Evolutionary conservation across 2,113 vertebrate genomes (phyloP), one percentile per base, ranked within the genome.

Genomic region (Notechis scutatus): DNA sequence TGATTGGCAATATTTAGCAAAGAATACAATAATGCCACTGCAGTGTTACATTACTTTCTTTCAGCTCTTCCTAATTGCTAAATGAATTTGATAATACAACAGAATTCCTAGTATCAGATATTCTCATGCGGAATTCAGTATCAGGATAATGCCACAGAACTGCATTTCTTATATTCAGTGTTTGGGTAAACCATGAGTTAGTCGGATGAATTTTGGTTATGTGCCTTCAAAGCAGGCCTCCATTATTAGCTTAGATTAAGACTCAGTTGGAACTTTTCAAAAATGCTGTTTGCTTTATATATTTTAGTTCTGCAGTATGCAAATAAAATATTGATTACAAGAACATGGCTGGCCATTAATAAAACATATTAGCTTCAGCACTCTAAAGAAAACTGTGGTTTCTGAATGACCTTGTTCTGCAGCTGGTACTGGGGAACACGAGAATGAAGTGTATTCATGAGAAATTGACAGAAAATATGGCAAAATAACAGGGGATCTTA

Each of bases 371-470:
- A 21, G 0, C 42, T 0, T 56, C 93, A 39, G 92, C 87, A 92
- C 93, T 93, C 89, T 92, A 91, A 93, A 96, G 69, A 92, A 94
- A 95, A 92, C 8, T 0, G 64, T 42, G 92, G 7, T 56, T 96
- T 96, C 94, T 55, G 87, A 94, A 1, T 47, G 54, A 89, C 23
- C 55, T 64, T 86, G 74, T 94, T 85, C 1, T 0, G 0, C 92
- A 56, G 92, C 93, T 94, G 11, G 47, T 92, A 23, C 59, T 57
- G 24, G 20, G 42, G 7, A 47, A 50, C 26, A 20, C 0, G 29
- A 18, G 91, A 90, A 29, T 96, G 57, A 94, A 94, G 74, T 90
- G 86, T 9, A 92, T 94, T 94, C n/a, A 12, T 81, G 29, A 87
- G 91, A 69, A 94, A 96, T 95, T 88, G 23, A 85, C 94, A 87